Evolutionary conservation across 2,797 vertebrate species (phyloP).

Genomic region (Alauda arvensis): DNA sequence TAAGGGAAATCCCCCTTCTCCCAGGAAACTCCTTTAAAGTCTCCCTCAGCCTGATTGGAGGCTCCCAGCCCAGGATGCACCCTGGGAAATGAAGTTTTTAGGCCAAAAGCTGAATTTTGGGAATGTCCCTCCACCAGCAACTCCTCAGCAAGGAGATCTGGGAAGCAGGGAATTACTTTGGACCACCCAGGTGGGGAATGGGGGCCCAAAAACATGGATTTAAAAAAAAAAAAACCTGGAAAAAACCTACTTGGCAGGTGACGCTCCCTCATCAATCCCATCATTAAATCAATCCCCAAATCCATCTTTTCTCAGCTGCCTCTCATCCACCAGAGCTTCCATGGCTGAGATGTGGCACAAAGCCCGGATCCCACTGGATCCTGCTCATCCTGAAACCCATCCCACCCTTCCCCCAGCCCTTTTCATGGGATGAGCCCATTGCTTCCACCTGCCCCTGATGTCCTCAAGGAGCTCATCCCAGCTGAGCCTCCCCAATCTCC

Average conservation of each 20-base stretch:
- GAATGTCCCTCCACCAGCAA: fast-evolving
- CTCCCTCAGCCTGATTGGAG: neutral
- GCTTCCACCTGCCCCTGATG: neutral
- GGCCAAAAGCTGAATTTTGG: neutral
- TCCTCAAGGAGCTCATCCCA: neutral
- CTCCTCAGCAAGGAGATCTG: too few species aligned
- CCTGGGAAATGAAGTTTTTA: constrained; percentile 15
- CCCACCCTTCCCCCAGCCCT: neutral
- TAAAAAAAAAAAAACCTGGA: neutral
- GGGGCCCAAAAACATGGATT: fast-evolving
- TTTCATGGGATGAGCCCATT: neutral
- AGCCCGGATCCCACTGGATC: fast-evolving
- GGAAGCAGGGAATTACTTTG: fast-evolving
- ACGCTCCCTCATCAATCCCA: fast-evolving
- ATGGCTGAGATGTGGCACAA: fast-evolving
- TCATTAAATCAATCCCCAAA: neutral
- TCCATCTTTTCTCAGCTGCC: neutral
- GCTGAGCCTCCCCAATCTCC: neutral
- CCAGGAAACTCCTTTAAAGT: neutral
- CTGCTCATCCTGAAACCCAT: fast-evolving
- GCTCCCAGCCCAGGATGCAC: neutral
- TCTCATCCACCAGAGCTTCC: neutral
- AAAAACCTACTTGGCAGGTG: fast-evolving
- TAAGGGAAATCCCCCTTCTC: fast-evolving
- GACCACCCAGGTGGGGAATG: fast-evolving